Base-by-base conservation (phyloP, 2,113 vertebrate species). In the Urocolius indicus region DNA sequence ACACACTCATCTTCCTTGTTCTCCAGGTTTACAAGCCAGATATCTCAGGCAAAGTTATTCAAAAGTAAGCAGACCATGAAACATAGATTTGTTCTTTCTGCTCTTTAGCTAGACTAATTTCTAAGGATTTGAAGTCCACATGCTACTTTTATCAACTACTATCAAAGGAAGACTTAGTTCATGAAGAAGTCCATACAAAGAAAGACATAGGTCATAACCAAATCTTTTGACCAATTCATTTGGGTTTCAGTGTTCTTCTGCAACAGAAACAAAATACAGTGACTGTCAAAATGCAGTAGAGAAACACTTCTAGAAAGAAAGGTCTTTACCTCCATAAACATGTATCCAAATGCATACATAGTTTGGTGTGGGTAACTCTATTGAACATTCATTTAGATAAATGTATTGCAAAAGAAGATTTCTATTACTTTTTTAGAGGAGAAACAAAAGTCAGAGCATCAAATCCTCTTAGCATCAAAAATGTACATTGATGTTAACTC, bases 91-190 rank as follows among this genome's bases (percentile, higher is more conserved):
- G 59, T 48, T 81, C 23, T 30, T 45, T 58, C n/a, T 90, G 32
- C 18, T 87, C 45, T 94, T 87, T 30, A 81, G 18, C 29, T 84
- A 67, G 43, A 80, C 89, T 65, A 66, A 85, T 88, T 90, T 63
- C 36, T 51, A 80, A 74, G 61, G 29, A 67, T 77, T 90, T 59
- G 22, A 78, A 78, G 34, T 36, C 43, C 26, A 68, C 19, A 8
- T 34, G 9, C 49, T 87, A 66, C 69, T 82, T 91, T 93, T 94
- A 95, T 51, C 48, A 79, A 46, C 36, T 34, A 74, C 30, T 87
- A 48, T 69, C 48, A 89, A 76, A 94, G 54, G 74, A 87, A 91
- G 61, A 94, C 73, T 81, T 62, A 93, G 74, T 94, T 96, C 78
- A 89, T 16, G 17, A 89, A 46, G 61, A 88, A 83, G 38, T 43